These are phyloP conservation scores for Phyllopteryx taeniolatus DNA, from an alignment of 2,113 vertebrate genomes.

Conservation along the genomic window DNA sequence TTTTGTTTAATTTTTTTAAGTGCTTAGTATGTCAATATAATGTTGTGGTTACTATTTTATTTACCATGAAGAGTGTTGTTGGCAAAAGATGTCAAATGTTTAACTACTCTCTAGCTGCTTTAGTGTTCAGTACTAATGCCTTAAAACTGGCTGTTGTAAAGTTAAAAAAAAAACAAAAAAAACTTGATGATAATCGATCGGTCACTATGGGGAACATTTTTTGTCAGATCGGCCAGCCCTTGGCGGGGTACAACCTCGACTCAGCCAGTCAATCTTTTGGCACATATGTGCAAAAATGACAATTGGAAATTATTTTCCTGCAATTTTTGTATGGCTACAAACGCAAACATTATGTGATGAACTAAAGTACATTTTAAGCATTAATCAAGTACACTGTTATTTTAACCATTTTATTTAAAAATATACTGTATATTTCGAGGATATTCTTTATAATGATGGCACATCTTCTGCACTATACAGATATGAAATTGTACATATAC, in stretches of 20 bases:
- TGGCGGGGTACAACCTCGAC: neutral
- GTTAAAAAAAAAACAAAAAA: too few species aligned
- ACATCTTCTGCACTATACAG: slow-evolving; percentile 80
- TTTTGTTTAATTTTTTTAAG: too few species aligned
- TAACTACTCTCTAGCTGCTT: too few species aligned
- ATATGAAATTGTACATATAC: slow-evolving; percentile 81
- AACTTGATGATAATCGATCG: too few species aligned
- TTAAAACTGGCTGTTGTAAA: too few species aligned
- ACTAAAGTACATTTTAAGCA: slow-evolving; percentile 43
- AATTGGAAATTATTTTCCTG: neutral
- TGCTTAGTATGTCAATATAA: too few species aligned
- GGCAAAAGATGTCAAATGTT: too few species aligned
- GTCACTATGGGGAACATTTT: too few species aligned
- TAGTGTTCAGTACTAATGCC: too few species aligned
- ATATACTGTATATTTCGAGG: slow-evolving; percentile 75
- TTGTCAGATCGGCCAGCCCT: too few species aligned
- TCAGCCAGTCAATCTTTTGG: neutral
- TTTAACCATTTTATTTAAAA: slow-evolving; percentile 80
- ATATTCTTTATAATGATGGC: slow-evolving; percentile 66
- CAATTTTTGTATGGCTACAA: neutral
- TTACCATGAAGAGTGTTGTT: too few species aligned
- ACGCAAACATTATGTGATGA: slow-evolving; percentile 18
- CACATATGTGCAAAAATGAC: neutral
- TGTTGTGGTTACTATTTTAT: too few species aligned
- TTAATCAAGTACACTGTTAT: slow-evolving; percentile 62